phyloP scores from a whole-genome alignment of 2,797 vertebrate species.

The Sebastes steindachneri region DNA sequence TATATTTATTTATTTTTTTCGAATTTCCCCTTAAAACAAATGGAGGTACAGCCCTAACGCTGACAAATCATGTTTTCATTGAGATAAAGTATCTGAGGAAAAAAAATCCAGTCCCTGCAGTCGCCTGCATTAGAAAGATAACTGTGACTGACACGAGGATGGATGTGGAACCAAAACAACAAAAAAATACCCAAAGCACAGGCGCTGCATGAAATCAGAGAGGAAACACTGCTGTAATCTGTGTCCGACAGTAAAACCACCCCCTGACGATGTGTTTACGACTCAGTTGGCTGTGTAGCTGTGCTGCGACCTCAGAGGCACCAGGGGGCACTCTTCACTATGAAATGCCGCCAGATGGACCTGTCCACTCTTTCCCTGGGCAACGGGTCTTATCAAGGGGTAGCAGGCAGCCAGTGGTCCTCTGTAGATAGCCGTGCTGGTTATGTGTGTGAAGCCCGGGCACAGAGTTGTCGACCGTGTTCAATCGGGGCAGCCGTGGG shows the following conservation, averaged over 20 bases:
- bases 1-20: background rate
- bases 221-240: slow-evolving; percentile 49
- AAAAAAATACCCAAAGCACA: background rate
- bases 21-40: slow-evolving; percentile 13
- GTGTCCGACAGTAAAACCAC: slow-evolving; percentile 37
- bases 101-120: slow-evolving; percentile 3
- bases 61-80: slow-evolving; percentile 47
- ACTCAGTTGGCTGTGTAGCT: slow-evolving; percentile 12
- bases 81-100: slow-evolving; percentile 27
- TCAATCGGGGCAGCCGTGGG: slow-evolving; percentile 54
- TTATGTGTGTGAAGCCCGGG: slow-evolving; percentile 53
- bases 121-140: slow-evolving; percentile 61
- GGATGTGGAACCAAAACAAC: slow-evolving; percentile 41
- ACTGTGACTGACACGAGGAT: slow-evolving; percentile 52
- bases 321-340: slow-evolving; percentile 71
- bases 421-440: slow-evolving; percentile 60
- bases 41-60: background rate
- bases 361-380: slow-evolving; percentile 43
- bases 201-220: slow-evolving; percentile 41
- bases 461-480: slow-evolving; percentile 38
- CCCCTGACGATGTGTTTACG: background rate
- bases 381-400: slow-evolving; percentile 68
- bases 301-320: slow-evolving; percentile 35
- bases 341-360: slow-evolving; percentile 34
- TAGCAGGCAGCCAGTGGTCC: slow-evolving; percentile 64